Percentiles rank a stretch among this genome's conserved stretches.
Conservation (phyloP, 2,113 vertebrate genomes). For the Rostratula benghalensis region DNA sequence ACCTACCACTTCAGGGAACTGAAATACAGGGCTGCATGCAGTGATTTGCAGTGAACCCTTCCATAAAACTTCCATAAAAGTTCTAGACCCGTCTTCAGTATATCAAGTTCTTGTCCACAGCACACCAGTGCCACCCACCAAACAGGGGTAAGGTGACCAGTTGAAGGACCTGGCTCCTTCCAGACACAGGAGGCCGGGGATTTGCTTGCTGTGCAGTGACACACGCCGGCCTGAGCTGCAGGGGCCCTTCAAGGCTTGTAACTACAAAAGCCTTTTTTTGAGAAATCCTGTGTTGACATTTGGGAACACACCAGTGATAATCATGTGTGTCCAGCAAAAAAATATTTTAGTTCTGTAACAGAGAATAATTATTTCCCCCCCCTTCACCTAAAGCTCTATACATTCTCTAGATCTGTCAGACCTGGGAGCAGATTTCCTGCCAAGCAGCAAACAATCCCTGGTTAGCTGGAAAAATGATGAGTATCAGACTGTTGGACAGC, state of each 20-base stretch:
- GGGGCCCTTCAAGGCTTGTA: neutral
- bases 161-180: neutral
- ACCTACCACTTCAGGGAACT: neutral
- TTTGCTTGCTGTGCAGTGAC: neutral
- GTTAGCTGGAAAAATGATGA: neutral
- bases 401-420: neutral
- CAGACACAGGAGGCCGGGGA: neutral
- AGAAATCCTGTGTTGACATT: accelerated
- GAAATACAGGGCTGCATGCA: neutral
- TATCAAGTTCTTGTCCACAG: neutral
- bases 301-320: neutral
- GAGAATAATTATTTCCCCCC: neutral
- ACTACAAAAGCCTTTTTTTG: neutral
- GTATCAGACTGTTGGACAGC: neutral
- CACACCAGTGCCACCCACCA: neutral
- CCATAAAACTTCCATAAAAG: neutral
- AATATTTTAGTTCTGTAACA: neutral
- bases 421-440: neutral
- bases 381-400: neutral
- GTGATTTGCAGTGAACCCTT: neutral
- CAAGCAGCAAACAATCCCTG: neutral
- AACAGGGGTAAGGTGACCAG: neutral
- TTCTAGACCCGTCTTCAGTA: neutral
- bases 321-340: neutral
- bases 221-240: neutral